Percentiles rank a stretch among this genome's conserved stretches.
Evolutionary conservation across 2,113 vertebrate species (phyloP).

Genomic region (Lamprologus speciosus): DNA sequence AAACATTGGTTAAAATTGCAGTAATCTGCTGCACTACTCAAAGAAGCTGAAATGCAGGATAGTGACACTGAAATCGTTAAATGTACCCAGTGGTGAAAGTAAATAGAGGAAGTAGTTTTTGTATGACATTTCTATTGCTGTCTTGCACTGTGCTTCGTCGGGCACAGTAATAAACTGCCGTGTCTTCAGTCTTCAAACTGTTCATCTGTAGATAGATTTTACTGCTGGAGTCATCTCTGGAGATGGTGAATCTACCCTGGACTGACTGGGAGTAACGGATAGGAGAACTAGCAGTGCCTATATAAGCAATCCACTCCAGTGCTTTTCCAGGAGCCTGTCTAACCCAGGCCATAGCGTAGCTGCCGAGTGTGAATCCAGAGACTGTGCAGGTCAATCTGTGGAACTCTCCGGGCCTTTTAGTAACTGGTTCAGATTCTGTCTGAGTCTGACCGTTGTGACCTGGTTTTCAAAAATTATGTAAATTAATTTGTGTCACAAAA

Average conservation of each 20-base stretch:
- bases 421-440: neutral
- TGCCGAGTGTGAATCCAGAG: neutral
- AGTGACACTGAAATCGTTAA: no score
- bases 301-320: fast-evolving
- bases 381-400: neutral
- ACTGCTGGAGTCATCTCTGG: neutral
- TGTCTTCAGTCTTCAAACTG: fast-evolving
- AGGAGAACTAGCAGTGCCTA: fast-evolving
- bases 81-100: neutral
- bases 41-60: neutral
- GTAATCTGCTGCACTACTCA: neutral
- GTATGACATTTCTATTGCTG: fast-evolving
- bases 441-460: fast-evolving
- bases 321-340: fast-evolving
- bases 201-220: neutral
- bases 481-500: fast-evolving
- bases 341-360: fast-evolving
- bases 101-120: neutral
- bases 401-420: fast-evolving
- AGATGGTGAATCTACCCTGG: fast-evolving
- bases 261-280: fast-evolving
- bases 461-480: neutral
- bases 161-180: neutral
- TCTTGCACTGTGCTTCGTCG: fast-evolving
- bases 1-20: fast-evolving